phyloP scores from a whole-genome alignment of 2,113 vertebrate species.

The Hippopotamus amphibius region DNA sequence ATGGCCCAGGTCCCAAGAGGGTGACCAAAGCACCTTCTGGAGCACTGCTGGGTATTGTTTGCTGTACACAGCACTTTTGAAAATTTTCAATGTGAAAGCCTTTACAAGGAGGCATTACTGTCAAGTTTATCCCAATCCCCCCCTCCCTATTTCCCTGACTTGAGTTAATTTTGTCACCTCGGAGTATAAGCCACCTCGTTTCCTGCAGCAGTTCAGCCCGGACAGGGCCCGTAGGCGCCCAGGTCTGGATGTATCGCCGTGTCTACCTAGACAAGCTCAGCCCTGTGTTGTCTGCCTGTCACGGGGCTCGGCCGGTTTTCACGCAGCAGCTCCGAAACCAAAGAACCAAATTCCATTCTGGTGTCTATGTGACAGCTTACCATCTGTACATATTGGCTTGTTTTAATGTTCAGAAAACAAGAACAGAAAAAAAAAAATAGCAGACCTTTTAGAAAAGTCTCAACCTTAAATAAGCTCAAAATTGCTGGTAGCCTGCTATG shows the following conservation, averaged over 20 bases:
- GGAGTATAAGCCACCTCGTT: neutral
- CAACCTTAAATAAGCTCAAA: neutral
- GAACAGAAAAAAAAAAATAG: neutral
- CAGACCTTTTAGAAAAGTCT: neutral
- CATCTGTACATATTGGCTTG: no score
- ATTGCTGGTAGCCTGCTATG: neutral
- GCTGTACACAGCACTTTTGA: neutral
- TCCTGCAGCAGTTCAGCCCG: neutral
- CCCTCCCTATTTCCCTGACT: neutral
- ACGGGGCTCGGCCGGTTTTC: rapidly evolving
- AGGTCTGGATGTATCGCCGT: neutral
- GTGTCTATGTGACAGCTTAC: neutral
- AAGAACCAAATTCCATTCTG: neutral
- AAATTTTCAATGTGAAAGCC: neutral
- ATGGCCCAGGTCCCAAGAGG: neutral
- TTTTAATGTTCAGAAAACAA: neutral
- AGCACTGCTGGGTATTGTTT: neutral
- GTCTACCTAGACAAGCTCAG: neutral
- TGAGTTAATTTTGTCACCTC: neutral
- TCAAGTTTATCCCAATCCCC: neutral
- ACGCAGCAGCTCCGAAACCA: neutral
- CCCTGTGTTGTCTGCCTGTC: rapidly evolving
- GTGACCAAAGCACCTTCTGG: neutral
- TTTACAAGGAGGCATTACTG: neutral
- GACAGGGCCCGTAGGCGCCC: rapidly evolving